Evolutionary conservation across 2,113 vertebrate species (phyloP), one percentile per base, ranked within the genome.

Genomic region (Perca schrenkii): DNA sequence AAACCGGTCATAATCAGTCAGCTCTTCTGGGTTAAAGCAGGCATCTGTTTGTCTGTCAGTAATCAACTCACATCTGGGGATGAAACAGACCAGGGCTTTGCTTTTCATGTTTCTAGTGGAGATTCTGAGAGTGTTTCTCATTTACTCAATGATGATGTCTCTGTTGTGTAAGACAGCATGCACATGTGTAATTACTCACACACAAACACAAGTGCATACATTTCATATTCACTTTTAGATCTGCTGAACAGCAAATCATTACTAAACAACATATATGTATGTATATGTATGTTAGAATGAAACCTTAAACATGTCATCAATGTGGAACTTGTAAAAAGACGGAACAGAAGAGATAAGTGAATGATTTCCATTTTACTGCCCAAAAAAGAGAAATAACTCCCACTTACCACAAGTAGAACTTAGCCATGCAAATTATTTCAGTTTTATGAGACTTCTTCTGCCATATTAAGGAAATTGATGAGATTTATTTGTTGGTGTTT

Each of bases 31-130:
- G 12, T 71, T 21, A 75, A 80, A 58, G 53, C 63, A 46, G 80
- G 17, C 80, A 75, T 90, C 83, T 90, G 74, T 88, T 86, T 77
- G 72, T 79, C 78, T 80, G 74, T 62, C 64, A 70, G 6, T 86
- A 77, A 91, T 91, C 74, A 86, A 6, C 76, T 75, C 64, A 68
- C 79, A 79, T 92, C 85, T 87, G 78, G 11, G n/a, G 49, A 50
- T 67, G 72, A 78, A 74, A 74, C 77, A 83, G 49, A 73, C 31
- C 28, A 70, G 52, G 54, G 72, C 58, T 85, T 80, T 25, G 47
- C 46, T 87, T 76, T 79, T 86, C 58, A 62, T 66, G 28, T 76
- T 61, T 82, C 56, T 62, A 56, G 22, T 52, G 31, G 71, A 77
- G 75, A 49, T 40, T 83, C 12, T 84, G 68, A 17, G 68, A 87